These are phyloP conservation scores for Xiphias gladius DNA, from an alignment of 2,113 vertebrate species.

Conservation along the genomic window DNA sequence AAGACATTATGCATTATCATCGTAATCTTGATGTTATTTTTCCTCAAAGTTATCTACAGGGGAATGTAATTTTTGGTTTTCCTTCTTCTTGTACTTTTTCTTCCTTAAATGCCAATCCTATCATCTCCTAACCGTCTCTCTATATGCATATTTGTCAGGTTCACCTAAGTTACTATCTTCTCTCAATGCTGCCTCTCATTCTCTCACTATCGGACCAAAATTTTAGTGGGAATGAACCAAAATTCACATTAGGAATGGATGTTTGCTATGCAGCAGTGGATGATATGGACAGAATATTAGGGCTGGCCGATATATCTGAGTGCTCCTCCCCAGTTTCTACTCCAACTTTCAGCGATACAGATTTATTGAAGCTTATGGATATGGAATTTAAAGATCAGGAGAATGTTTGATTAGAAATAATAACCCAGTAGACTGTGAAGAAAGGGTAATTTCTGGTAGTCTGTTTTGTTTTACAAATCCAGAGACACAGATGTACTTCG, in stretches of 20 bases:
- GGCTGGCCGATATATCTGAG: no score
- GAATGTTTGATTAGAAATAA: no score
- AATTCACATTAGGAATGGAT: neutral
- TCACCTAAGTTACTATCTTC: neutral
- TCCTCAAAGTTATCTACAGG: neutral
- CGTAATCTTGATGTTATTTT: constrained; percentile 3
- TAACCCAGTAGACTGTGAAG: no score
- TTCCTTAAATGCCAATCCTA: neutral
- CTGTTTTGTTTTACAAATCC: neutral
- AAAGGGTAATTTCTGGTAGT: no score
- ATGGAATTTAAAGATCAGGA: no score
- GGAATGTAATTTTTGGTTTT: neutral
- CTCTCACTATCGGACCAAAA: neutral
- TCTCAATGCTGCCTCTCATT: neutral
- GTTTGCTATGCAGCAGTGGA: no score
- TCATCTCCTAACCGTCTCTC: neutral
- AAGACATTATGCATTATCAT: constrained; percentile 1
- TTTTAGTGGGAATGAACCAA: neutral
- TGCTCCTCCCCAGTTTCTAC: neutral
- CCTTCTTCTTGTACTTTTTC: neutral
- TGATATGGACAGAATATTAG: no score
- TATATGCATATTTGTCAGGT: neutral
- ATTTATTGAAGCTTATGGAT: no score
- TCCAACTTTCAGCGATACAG: neutral
- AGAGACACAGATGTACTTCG: constrained; percentile 1